phyloP scores from a whole-genome alignment of 2,888 invertebrate genomes.

The Bembecia ichneumoniformis region DNA sequence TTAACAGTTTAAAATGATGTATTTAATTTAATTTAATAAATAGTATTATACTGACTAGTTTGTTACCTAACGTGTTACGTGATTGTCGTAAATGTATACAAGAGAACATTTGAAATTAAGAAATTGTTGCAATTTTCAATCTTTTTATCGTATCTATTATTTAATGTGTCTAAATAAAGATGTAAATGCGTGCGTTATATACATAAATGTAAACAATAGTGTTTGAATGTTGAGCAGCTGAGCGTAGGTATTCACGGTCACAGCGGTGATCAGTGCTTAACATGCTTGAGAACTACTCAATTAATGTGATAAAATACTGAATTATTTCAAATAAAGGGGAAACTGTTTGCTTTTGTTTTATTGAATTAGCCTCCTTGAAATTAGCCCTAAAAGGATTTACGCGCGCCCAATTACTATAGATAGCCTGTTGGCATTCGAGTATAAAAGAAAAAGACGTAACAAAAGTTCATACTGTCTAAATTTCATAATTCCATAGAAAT shows the following conservation, averaged over 20 bases:
- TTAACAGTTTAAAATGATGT: no score
- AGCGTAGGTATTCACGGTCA: constrained; percentile 11
- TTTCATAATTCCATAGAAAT: no score
- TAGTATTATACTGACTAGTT: constrained; percentile 2
- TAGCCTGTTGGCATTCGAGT: no score
- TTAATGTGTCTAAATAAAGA: constrained; percentile 4
- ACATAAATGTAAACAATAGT: constrained; percentile 4
- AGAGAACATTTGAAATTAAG: constrained; percentile 4
- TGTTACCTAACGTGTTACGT: constrained; percentile 7
- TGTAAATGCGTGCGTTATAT: constrained; percentile 2
- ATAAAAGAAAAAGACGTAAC: no score
- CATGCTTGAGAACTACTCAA: constrained; percentile 58
- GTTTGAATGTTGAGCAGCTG: constrained; percentile 19
- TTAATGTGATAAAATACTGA: constrained; percentile 58
- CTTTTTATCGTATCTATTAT: background rate
- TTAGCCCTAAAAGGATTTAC: no score
- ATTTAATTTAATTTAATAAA: no score
- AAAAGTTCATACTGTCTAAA: no score
- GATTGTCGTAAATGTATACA: constrained; percentile 8
- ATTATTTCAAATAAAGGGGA: constrained; percentile 63
- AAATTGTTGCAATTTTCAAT: no score
- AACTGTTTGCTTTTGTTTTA: constrained; percentile 26
- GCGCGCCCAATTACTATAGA: no score
- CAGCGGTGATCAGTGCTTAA: constrained; percentile 26
- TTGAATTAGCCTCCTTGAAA: background rate